Base-by-base conservation (phyloP, 2,888 invertebrate species). In the Caenorhabditis virilis region DNA sequence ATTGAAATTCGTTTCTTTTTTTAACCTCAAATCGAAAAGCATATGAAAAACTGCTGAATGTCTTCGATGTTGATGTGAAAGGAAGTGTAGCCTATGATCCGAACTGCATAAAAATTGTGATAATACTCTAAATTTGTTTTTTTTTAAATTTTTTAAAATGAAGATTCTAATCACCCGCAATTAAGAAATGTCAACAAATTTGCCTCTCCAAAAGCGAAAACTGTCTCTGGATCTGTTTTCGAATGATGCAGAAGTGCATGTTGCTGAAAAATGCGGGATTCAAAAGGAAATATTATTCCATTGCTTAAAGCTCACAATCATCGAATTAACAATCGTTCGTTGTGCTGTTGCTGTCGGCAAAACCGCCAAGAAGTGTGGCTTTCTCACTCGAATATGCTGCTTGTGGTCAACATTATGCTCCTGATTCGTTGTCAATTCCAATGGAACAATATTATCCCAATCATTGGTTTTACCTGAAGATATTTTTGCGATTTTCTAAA, bases 1-100 rank as follows among this genome's bases (percentile, higher is more conserved):
- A n/a, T n/a, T n/a, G n/a, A n/a, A n/a, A n/a, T n/a, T n/a, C n/a
- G n/a, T n/a, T n/a, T n/a, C n/a, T n/a, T n/a, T n/a, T n/a, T n/a
- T n/a, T 6, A 41, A 25, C n/a, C 22, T 9, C 30, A 39, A 6
- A 27, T 58, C 38, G 56, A 65, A 65, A 0, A 65, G 38, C 11
- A 52, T 65, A 35, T 65, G 35, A 26, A 65, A 60, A 27, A 65
- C 48, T 4, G 41, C 49, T 18, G 65, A 65, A 30, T 56, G 56
- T 6, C 65, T 54, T 0, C 60, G 55, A 30, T 65, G 49, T 45
- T 56, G 52, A 43, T 70, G 70, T 4, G 70, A 66, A 11, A 66
- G 38, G 47, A 70, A 70, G 2, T 42, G 30, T 13, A 69, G 50
- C 9, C 54, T 27, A 13, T 50, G 41, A 20, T 52, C 39, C 1